Percentiles rank a stretch among this genome's conserved stretches.
Evolutionary conservation across 2,797 vertebrate genomes (phyloP).

Genomic region (Megaceryle alcyon): DNA sequence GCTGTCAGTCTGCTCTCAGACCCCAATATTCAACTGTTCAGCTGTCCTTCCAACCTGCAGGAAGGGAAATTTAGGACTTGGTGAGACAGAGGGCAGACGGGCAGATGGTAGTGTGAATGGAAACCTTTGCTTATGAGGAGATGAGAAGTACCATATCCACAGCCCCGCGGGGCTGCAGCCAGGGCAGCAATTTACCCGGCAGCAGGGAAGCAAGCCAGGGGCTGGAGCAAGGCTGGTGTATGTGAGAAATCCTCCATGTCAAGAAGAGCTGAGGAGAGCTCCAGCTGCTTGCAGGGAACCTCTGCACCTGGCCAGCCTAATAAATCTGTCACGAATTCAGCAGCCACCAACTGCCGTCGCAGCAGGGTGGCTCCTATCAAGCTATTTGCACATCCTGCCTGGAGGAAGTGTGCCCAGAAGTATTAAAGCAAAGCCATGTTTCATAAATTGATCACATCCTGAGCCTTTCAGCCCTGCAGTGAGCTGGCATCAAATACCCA

Average conservation of each 20-base stretch:
- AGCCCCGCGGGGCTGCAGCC: neutral
- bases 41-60: neutral
- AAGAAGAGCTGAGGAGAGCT: neutral
- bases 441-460: neutral
- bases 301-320: slow-evolving; percentile 5
- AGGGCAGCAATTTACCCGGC: neutral
- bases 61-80: neutral
- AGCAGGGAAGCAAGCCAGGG: neutral
- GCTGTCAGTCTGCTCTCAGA: neutral
- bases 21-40: neutral
- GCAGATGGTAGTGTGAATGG: neutral
- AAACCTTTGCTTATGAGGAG: neutral
- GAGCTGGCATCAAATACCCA: neutral
- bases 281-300: slow-evolving; percentile 24
- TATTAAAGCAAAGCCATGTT: neutral
- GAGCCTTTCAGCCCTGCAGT: neutral
- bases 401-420: neutral
- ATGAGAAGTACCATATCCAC: neutral
- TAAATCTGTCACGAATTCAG: neutral
- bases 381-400: neutral
- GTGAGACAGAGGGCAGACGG: neutral
- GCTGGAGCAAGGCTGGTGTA: neutral
- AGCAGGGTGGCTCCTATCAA: neutral
- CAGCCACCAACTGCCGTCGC: neutral
- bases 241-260: neutral